phyloP scores from a whole-genome alignment of 2,888 invertebrate genomes.

The Thera obeliscata region DNA sequence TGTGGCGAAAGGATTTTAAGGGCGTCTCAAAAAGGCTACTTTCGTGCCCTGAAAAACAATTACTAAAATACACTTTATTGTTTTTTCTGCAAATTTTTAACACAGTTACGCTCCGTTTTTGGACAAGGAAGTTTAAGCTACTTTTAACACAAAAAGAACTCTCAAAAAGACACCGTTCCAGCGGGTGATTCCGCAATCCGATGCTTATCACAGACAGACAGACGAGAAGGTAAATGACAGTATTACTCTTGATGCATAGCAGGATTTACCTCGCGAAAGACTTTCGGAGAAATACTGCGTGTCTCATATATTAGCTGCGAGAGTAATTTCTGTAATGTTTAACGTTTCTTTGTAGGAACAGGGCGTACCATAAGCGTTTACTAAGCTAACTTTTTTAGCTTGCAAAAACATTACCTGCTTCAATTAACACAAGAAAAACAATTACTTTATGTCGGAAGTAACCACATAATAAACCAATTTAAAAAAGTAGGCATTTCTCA shows the following conservation, averaged over 20 bases:
- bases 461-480: too few relatives aligned
- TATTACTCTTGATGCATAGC: constrained; percentile 58
- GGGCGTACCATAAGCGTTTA: too few relatives aligned
- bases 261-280: constrained; percentile 42
- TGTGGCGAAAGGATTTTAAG: too few relatives aligned
- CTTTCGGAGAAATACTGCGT: constrained; percentile 16
- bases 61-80: too few relatives aligned
- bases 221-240: constrained; percentile 54
- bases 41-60: too few relatives aligned
- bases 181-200: constrained; percentile 46
- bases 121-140: too few relatives aligned
- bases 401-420: too few relatives aligned
- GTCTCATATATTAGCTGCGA: constrained; percentile 13
- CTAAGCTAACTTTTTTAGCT: too few relatives aligned
- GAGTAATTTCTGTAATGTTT: constrained; percentile 28
- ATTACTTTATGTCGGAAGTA: too few relatives aligned
- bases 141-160: constrained; percentile 38
- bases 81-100: not conserved
- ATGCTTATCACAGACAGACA: constrained; percentile 55
- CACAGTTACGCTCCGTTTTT: not conserved
- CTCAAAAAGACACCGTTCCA: constrained; percentile 28
- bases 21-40: too few relatives aligned
- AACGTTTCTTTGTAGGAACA: not conserved
- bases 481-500: too few relatives aligned
- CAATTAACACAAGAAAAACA: too few relatives aligned